A percentile compares a stretch with the other conserved stretches of the same genome.
These are phyloP conservation scores for Isaurus tuberculatus DNA, from an alignment of 92 coral and sea anemone species.

Conservation along the genomic window DNA sequence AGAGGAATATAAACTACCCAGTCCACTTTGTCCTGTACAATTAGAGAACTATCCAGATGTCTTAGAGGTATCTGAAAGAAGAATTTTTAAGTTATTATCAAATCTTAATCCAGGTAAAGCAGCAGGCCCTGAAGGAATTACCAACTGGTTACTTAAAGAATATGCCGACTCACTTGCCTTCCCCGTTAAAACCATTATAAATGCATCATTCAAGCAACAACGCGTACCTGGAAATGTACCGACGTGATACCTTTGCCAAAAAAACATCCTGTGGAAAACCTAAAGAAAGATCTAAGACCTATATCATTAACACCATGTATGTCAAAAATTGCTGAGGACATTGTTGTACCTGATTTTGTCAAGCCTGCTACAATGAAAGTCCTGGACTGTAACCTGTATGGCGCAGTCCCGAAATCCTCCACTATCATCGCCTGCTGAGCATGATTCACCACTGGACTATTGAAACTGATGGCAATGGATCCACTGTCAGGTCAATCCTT, in stretches of 20 bases:
- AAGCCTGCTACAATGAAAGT: no score
- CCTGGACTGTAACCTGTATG: no score
- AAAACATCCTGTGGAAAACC: conserved; percentile 18
- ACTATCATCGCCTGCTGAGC: no score
- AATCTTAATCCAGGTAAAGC: not conserved
- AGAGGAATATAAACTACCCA: conserved; percentile 47
- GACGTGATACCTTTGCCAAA: conserved; percentile 20
- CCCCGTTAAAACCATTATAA: conserved; percentile 14
- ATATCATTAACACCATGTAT: conserved; percentile 16
- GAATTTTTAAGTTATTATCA: not conserved
- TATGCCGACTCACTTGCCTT: conserved; percentile 17
- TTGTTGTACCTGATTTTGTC: no score
- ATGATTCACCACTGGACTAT: no score
- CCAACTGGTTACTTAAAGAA: conserved; percentile 10
- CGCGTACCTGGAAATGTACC: conserved; percentile 13
- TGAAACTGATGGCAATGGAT: no score
- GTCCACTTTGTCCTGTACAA: conserved; percentile 15
- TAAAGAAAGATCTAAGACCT: conserved; percentile 32
- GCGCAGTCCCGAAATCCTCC: no score
- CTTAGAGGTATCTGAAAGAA: not conserved
- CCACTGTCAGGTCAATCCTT: no score
- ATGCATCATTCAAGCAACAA: conserved; percentile 29
- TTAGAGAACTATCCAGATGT: conserved; percentile 2
- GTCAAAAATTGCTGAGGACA: no score
- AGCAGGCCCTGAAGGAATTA: conserved; percentile 17